phyloP scores from a whole-genome alignment of 2,888 invertebrate species.

The Chromoteleia sp. region DNA sequence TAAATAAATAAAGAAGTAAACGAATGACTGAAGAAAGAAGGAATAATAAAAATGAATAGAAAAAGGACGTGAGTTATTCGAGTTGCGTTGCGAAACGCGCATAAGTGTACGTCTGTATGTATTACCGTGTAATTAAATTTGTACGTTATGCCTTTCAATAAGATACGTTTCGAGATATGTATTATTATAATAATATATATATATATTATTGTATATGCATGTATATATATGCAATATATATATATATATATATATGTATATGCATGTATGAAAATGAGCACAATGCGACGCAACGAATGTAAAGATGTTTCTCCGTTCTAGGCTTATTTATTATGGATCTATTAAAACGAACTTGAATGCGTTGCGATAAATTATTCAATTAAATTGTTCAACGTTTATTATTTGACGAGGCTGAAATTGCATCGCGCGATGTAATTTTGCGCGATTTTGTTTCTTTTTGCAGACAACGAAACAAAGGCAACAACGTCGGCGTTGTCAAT shows the following conservation, averaged over 20 bases:
- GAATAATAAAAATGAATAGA: constrained; percentile 27
- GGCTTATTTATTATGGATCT: constrained; percentile 59
- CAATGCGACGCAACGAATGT: constrained; percentile 41
- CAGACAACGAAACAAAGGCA: too few relatives aligned
- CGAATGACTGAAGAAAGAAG: too few relatives aligned
- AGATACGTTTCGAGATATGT: constrained; percentile 36
- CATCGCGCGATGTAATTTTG: constrained; percentile 20
- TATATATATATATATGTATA: too few relatives aligned
- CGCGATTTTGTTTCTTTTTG: constrained; percentile 6
- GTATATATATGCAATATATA: too few relatives aligned
- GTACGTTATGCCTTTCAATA: constrained; percentile 55
- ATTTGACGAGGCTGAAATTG: constrained; percentile 42
- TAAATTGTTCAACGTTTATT: constrained; percentile 59
- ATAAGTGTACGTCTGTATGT: constrained; percentile 3
- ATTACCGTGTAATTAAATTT: constrained; percentile 55
- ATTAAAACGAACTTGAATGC: constrained; percentile 52
- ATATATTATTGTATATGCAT: too few relatives aligned
- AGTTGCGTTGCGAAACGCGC: constrained; percentile 41
- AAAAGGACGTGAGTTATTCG: constrained; percentile 30
- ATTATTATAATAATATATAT: constrained; percentile 40
- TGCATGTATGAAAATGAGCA: too few relatives aligned
- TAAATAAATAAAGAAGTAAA: constrained; percentile 26
- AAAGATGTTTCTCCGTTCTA: constrained; percentile 52
- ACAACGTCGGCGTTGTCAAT: constrained; percentile 14
- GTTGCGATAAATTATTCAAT: constrained; percentile 47